Conservation (phyloP, 2,113 vertebrate genomes). For the Entomyzon cyanotis region DNA sequence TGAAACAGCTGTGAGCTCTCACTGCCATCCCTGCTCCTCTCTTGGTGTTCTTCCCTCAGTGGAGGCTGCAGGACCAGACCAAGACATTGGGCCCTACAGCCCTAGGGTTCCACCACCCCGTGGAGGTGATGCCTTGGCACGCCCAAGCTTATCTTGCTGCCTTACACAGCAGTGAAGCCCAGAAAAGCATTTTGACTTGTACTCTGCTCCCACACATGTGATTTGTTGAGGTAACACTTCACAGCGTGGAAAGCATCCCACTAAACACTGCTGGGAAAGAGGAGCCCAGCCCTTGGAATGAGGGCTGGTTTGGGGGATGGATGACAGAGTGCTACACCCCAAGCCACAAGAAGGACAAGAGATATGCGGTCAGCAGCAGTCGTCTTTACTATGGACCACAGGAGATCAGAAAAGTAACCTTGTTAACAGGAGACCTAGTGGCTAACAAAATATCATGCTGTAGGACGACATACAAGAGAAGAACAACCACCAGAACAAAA, state of each 20-base stretch:
- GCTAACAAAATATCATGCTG: conserved; percentile 71
- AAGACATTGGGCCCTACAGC: not conserved
- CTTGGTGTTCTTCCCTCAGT: not conserved
- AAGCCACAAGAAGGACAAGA: not conserved
- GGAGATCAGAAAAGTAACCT: conserved; percentile 58
- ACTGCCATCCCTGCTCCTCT: not conserved
- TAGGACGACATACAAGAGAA: conserved; percentile 67
- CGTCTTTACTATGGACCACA: conserved; percentile 69
- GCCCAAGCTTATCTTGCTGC: not conserved
- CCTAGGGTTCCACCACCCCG: not conserved
- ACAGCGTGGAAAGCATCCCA: not conserved
- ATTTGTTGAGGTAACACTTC: not conserved
- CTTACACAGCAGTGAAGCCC: not conserved
- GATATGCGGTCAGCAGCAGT: conserved; percentile 6
- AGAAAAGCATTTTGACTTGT: not conserved
- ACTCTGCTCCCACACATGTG: accelerated
- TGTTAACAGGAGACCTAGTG: conserved; percentile 62
- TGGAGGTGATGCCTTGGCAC: not conserved
- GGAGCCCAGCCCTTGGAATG: not conserved
- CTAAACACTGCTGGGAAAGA: not conserved
- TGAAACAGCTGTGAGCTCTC: not conserved
- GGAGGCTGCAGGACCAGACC: not conserved
- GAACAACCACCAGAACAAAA: conserved; percentile 70
- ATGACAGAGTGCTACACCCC: not conserved
- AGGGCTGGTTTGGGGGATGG: not conserved